Evolutionary conservation across 1,140 invertebrate genomes (phyloP), one percentile per base, ranked within the genome.

Genomic region (Adelges cooleyi): DNA sequence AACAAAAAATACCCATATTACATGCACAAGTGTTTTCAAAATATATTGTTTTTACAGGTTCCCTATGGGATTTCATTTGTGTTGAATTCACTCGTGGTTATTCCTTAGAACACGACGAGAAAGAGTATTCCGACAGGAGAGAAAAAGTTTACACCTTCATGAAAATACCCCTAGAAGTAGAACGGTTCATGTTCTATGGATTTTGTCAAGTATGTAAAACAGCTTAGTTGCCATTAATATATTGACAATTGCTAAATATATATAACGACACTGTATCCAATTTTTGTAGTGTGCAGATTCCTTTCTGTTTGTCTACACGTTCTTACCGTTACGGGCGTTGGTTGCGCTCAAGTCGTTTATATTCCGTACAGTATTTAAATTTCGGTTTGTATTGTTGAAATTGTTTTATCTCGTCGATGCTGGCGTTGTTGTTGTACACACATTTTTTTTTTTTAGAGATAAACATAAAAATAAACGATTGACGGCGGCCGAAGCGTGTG

Each of bases 101-200:
- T 77, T 79, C 88, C 70, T 75, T 95, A 27, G 91, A 97, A 77
- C 85, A 95, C 74, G 92, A 97, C 72, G 92, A 97, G 74, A 91
- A 92, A 72, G 81, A 90, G 65, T 98, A 93, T 78, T 88, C 87
- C 33, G 92, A 93, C 23, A 82, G 93, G 68, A 77, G 95, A 68
- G 89, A 97, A 73, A 95, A 98, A 78, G 90, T 99, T 46, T 98
- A 98, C 74, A 92, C 91, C 0, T 98, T 98, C 76, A 87, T 98
- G 77, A 90, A 89, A 78, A 97, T 98, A 72, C 96, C 95, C 0
- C 80, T 84, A 71, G 93, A 98, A 76, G 78, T 92, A 20, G 90
- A 93, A 73, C 89, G 89, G 68, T 98, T 99, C 74, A 91, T 98
- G 84, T 80, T 82, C 1, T 98, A 95, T 82, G 96, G 96, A 40